Conservation (phyloP, 2,888 invertebrate genomes). For the Agrochola litura region DNA sequence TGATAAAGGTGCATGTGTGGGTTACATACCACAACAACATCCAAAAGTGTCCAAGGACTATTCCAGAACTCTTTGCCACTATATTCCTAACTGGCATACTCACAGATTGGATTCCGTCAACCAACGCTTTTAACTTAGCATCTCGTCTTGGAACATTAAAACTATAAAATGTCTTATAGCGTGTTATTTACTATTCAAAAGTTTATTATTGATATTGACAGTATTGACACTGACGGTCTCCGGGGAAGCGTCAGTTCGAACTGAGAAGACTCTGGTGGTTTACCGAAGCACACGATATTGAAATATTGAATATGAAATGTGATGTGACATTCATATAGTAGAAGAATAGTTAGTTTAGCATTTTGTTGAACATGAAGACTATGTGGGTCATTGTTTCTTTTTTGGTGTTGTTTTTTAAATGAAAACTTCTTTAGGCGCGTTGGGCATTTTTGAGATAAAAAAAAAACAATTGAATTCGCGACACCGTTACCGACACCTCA, state of each 20-base stretch:
- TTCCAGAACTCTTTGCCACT: constrained; percentile 54
- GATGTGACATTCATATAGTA: constrained; percentile 16
- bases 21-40: too few species aligned
- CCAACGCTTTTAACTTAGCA: constrained; percentile 75
- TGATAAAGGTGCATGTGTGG: too few species aligned
- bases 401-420: too few species aligned
- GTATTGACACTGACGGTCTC: constrained; percentile 40
- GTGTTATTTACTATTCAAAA: constrained; percentile 55
- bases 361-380: background rate
- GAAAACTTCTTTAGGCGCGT: too few species aligned
- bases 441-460: too few species aligned
- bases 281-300: constrained; percentile 24
- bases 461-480: too few species aligned
- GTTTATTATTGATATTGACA: constrained; percentile 50
- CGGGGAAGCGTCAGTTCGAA: constrained; percentile 30
- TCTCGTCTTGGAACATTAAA: constrained; percentile 66
- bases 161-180: constrained; percentile 68
- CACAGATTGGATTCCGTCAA: constrained; percentile 81
- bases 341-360: background rate
- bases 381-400: too few species aligned
- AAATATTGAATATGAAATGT: constrained; percentile 36
- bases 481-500: too few species aligned
- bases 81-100: constrained; percentile 69
- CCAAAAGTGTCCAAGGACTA: too few species aligned
- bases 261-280: constrained; percentile 19